Base-by-base conservation (phyloP, 2,113 vertebrate species). In the Ptilonorhynchus violaceus region DNA sequence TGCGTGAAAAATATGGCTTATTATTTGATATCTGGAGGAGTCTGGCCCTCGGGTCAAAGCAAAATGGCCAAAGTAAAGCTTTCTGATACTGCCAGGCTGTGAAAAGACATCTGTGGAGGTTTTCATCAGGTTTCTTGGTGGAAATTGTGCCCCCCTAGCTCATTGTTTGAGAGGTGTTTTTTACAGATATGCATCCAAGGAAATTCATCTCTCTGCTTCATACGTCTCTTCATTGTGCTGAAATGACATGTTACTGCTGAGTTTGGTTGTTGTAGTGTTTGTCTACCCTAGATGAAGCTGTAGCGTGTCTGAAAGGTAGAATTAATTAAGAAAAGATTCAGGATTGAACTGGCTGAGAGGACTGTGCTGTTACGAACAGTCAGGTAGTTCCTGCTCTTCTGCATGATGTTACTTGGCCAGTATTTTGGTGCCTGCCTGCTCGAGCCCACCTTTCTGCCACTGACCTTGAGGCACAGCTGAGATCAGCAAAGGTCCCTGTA, bases 191-290 rank as follows among this genome's bases (percentile, higher is more conserved):
- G 41, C 47, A 30, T 60, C 28, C 23, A 37, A 76, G 70, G 49
- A 79, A 80, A 42, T 50, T 9, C 2, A 3, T 81, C 5, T 78
- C 5, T 47, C 27, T 69, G 53, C 70, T 64, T 81, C 46, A 46
- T 33, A n/a, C 16, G 5, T n/a, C 13, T 42, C 49, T 80, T 84
- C 0, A 0, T 52, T 63, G 42, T 46, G 63, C 31, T 59, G 60
- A 87, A 67, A 52, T 59, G 55, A 30, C 3, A 1, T 12, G 2
- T 53, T 23, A 41, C 31, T 91, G 1, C 77, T 14, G 14, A 5
- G 14, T 72, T 89, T 5, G 9, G 3, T 33, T 59, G 28, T 55
- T 16, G 10, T 19, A 4, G 23, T 27, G 62, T 60, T 66, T 74
- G 13, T 25, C 50, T 64, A 19, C 18, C 10, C 10, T 23, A 49